A percentile compares a stretch with the other conserved stretches of the same genome.
Conservation (phyloP, 1,140 invertebrate species). For the Amphibalanus amphitrite region DNA sequence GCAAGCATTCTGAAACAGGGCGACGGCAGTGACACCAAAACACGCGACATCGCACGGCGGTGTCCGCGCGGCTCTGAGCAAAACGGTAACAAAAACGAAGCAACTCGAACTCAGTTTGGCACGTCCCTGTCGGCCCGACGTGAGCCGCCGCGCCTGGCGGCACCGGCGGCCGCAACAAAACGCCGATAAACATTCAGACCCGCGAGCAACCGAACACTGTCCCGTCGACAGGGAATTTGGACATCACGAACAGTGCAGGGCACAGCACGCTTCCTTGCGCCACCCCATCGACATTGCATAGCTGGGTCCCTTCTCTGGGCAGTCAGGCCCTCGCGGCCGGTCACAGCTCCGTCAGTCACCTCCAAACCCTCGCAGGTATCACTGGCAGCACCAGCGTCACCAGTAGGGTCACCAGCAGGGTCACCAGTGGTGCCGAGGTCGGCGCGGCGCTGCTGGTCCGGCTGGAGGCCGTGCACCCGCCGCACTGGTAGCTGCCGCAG, state of each 20-base stretch:
- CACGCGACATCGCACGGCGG: too few relatives aligned
- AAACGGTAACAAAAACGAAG: neutral
- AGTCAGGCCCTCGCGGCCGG: neutral
- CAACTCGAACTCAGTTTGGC: neutral
- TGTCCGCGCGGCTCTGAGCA: neutral
- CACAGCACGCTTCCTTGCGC: too few relatives aligned
- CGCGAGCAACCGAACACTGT: neutral
- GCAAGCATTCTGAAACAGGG: too few relatives aligned
- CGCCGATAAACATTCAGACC: neutral
- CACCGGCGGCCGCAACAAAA: neutral
- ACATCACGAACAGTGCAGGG: neutral
- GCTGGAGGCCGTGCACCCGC: neutral
- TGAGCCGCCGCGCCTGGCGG: neutral
- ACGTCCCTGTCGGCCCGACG: neutral
- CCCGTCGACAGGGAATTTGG: neutral
- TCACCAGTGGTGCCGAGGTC: too few relatives aligned
- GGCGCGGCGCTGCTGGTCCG: too few relatives aligned
- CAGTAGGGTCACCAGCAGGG: neutral
- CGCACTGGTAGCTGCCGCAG: neutral
- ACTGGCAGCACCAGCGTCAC: neutral
- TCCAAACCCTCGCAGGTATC: neutral
- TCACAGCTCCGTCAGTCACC: neutral
- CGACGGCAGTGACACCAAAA: too few relatives aligned
- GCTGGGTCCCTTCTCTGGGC: neutral
- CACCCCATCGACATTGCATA: neutral